A percentile compares a stretch with the other conserved stretches of the same genome.
These are phyloP conservation scores for Grapholita molesta DNA, from an alignment of 1,140 invertebrate species.

Conservation along the genomic window DNA sequence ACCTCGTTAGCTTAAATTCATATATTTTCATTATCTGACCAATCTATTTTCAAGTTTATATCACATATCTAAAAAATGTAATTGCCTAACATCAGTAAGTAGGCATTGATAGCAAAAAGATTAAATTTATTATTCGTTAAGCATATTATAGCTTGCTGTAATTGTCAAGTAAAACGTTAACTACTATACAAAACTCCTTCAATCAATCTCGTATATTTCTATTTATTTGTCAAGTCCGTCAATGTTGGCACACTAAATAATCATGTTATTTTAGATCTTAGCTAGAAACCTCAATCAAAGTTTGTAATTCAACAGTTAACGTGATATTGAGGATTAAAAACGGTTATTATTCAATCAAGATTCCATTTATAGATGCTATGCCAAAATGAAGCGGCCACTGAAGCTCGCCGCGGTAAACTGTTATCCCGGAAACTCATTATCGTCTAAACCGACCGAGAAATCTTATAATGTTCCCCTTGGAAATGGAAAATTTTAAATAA, in stretches of 20 bases:
- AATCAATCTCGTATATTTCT: neutral
- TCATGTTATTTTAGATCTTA: neutral
- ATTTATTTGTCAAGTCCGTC: neutral
- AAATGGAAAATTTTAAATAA: slow-evolving; percentile 72
- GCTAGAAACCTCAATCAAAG: neutral
- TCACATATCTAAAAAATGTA: no score
- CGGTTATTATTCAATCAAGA: slow-evolving; percentile 19
- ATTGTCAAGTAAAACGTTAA: neutral
- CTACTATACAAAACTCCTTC: neutral
- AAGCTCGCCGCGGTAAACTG: slow-evolving; percentile 55
- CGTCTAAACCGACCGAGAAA: slow-evolving; percentile 62
- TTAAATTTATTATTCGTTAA: no score
- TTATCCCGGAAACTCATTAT: slow-evolving; percentile 71
- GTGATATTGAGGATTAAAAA: neutral
- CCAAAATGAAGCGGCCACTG: slow-evolving; percentile 43
- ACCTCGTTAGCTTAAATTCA: no score
- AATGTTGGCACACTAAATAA: neutral
- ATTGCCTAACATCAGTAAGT: no score
- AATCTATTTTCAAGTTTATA: no score
- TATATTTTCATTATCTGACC: no score
- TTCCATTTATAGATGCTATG: slow-evolving; percentile 44
- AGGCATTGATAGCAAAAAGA: no score
- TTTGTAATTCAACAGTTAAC: neutral
- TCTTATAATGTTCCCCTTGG: slow-evolving; percentile 66
- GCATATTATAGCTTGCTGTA: neutral